Percentiles rank a stretch among this genome's conserved stretches.
Conservation (phyloP, 53 echinoderm and acorn worm genomes). For the Zoroaster sp. region DNA sequence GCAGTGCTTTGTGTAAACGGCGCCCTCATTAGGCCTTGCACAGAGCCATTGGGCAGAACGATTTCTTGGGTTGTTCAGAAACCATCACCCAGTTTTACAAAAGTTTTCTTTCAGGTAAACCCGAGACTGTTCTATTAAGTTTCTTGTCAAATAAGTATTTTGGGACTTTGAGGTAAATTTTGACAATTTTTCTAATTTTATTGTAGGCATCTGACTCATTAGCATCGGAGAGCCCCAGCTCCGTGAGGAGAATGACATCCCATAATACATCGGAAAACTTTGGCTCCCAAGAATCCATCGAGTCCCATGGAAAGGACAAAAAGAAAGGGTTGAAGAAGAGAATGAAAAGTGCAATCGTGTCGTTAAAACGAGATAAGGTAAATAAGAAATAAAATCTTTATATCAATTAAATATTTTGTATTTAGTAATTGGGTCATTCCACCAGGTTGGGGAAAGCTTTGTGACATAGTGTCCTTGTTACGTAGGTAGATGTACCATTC, state of each 20-base stretch:
- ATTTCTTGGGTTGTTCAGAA: too few relatives aligned
- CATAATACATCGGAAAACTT: constrained; percentile 8
- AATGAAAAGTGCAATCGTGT: constrained; percentile 19
- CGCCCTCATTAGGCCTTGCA: too few relatives aligned
- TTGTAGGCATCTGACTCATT: constrained; percentile 20
- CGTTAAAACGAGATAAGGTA: constrained; percentile 39
- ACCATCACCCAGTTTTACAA: too few relatives aligned
- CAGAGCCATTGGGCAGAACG: too few relatives aligned
- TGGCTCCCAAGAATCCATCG: constrained; percentile 22
- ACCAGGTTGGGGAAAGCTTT: too few relatives aligned
- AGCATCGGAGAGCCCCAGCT: constrained; percentile 18
- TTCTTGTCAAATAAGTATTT: not conserved
- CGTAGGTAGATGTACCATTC: too few relatives aligned
- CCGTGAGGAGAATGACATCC: constrained; percentile 7
- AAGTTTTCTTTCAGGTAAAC: too few relatives aligned
- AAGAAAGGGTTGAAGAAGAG: constrained; percentile 1
- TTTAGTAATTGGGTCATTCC: too few relatives aligned
- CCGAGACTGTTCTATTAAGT: not conserved
- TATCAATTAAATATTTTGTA: too few relatives aligned
- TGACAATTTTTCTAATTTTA: not conserved
- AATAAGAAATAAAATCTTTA: too few relatives aligned
- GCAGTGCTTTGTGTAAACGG: too few relatives aligned
- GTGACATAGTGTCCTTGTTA: too few relatives aligned
- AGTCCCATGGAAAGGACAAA: not conserved
- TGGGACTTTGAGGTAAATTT: not conserved